Evolutionary conservation across 2,113 vertebrate species (phyloP), one percentile per base, ranked within the genome.

Genomic region (Gymnocephalus cernua): DNA sequence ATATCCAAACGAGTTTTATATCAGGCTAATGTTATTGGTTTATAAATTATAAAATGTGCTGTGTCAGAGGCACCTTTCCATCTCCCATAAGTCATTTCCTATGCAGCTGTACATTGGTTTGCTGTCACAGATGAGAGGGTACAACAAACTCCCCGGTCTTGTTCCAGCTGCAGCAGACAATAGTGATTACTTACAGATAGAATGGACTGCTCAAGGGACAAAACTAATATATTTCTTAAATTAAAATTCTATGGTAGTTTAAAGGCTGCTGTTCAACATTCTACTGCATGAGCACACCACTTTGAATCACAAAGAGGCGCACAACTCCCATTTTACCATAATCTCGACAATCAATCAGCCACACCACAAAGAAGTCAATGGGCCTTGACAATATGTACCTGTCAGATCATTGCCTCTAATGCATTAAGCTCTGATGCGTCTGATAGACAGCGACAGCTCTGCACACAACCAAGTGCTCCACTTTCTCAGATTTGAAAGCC

Each of bases 371-470:
- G 88, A 85, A 93, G 89, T 87, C 92, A 92, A 93, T 92, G 89
- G 80, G 86, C 88, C 88, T 66, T 91, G 90, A 92, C 89, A 89
- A 88, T 84, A 86, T 93, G 88, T 91, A 91, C 92, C 91, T 93
- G 90, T 92, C 92, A 92, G 88, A 87, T 91, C 89, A 86, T 87
- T 91, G 87, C 63, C 82, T 80, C 89, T 82, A 85, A 92, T 84
- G 83, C 85, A 88, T 87, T 86, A 72, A 69, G 86, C 81, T 80
- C 73, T 77, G 78, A 88, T 73, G 79, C 73, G 65, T 84, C 86
- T 86, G 86, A 91, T 69, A 88, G 88, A 89, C 56, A 64, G 66
- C 21, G 71, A 88, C 90, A 85, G 84, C 80, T 44, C 81, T 2
- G 32, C 77, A 72, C 76, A 77, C 70, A 78, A 53, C 57, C 14